Conservation (phyloP, 1,140 invertebrate species). For the Pseudomyrmex pallidus region DNA sequence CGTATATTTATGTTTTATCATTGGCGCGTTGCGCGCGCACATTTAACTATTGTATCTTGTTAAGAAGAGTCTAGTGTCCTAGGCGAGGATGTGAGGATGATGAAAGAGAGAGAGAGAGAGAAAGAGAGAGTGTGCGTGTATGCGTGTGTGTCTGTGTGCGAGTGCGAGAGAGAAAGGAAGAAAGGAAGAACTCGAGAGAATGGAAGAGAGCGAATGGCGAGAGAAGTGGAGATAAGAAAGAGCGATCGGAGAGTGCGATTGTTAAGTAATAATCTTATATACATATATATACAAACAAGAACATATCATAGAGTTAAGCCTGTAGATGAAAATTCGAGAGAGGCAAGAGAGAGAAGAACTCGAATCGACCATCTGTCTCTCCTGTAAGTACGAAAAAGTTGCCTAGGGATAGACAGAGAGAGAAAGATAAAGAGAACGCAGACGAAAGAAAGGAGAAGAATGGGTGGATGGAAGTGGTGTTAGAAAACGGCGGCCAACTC, state of each 20-base stretch:
- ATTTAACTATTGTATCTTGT: constrained; percentile 80
- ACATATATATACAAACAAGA: constrained; percentile 80
- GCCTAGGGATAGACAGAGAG: background rate
- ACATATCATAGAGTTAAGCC: constrained; percentile 84
- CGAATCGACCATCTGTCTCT: constrained; percentile 27
- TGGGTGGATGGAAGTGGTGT: constrained; percentile 74
- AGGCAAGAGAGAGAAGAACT: constrained; percentile 54
- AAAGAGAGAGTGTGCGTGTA: background rate
- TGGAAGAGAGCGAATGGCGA: constrained; percentile 5
- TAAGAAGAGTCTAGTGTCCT: constrained; percentile 80
- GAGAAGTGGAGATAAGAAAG: constrained; percentile 6
- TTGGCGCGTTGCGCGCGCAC: constrained; percentile 76
- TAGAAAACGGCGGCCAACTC: constrained; percentile 81
- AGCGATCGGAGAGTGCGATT: constrained; percentile 26
- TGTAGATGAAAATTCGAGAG: constrained; percentile 58
- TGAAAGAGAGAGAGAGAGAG: constrained; percentile 39
- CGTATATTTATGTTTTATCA: constrained; percentile 85
- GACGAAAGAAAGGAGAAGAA: constrained; percentile 56
- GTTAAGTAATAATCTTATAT: constrained; percentile 71
- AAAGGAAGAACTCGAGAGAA: constrained; percentile 4
- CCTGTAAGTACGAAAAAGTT: background rate
- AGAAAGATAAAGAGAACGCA: constrained; percentile 7
- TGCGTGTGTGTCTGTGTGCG: background rate
- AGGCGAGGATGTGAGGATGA: constrained; percentile 55
- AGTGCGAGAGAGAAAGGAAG: constrained; percentile 1